Evolutionary conservation across 1,140 invertebrate species (phyloP).

Genomic region (Diachasmimorpha longicaudata): DNA sequence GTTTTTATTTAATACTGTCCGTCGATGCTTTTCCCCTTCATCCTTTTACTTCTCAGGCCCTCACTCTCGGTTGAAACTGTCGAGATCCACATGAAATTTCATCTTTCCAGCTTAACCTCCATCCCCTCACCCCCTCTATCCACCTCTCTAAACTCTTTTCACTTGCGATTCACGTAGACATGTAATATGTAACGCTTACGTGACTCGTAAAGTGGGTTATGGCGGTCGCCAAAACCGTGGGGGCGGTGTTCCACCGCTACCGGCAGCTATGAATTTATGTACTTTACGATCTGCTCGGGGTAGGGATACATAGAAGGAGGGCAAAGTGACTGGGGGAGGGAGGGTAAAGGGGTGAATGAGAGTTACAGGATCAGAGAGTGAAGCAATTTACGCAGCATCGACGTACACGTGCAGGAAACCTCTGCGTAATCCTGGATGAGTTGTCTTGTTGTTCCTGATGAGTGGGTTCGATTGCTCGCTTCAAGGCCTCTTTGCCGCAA

Average conservation of each 20-base stretch:
- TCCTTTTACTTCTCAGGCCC: neutral
- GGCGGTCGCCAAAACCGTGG: conserved; percentile 8
- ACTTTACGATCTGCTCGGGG: conserved; percentile 18
- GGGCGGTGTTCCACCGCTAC: neutral
- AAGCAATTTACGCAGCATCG: neutral
- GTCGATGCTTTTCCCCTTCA: neutral
- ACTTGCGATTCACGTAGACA: conserved; percentile 30
- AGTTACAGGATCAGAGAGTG: neutral
- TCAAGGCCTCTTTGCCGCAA: neutral
- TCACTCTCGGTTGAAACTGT: conserved; percentile 1
- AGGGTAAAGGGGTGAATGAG: neutral
- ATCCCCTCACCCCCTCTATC: neutral
- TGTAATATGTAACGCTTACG: conserved; percentile 40
- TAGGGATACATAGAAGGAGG: neutral
- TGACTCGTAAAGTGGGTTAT: conserved; percentile 30
- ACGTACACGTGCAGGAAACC: neutral
- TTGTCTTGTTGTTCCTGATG: neutral
- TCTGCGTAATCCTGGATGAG: conserved; percentile 1
- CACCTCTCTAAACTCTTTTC: conserved; percentile 1
- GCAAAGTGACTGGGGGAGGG: neutral
- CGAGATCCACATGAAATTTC: neutral
- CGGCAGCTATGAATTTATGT: conserved; percentile 24
- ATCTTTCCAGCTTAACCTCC: neutral
- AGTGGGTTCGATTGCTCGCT: neutral
- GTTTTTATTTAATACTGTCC: conserved; percentile 14